Conservation (phyloP, 2,113 vertebrate species). For the Sula dactylatra region DNA sequence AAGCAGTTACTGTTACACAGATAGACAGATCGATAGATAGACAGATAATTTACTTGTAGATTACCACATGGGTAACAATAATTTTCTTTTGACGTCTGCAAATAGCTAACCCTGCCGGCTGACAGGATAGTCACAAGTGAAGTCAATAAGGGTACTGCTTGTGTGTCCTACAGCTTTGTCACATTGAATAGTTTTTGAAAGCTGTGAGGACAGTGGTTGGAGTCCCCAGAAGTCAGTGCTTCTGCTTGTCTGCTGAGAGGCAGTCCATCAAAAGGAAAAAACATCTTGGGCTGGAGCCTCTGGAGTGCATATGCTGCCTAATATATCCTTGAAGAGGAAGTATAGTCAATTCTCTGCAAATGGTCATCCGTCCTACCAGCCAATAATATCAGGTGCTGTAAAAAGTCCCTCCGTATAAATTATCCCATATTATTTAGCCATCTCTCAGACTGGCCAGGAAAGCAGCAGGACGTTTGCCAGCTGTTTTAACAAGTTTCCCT, state of each 20-base stretch:
- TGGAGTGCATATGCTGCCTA: background rate
- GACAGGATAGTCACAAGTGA: background rate
- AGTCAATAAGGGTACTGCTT: background rate
- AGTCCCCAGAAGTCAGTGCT: background rate
- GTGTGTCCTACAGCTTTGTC: background rate
- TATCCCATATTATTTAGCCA: background rate
- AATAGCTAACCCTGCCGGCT: background rate
- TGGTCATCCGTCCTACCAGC: background rate
- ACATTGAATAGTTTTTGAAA: background rate
- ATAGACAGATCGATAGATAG: background rate
- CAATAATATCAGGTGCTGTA: background rate
- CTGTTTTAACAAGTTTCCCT: background rate
- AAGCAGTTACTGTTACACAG: background rate
- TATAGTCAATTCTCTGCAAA: background rate
- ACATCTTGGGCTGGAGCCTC: background rate
- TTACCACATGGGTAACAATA: background rate
- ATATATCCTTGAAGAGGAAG: background rate
- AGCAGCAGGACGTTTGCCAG: background rate
- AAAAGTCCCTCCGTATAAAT: background rate
- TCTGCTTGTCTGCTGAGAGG: background rate
- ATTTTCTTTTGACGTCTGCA: background rate
- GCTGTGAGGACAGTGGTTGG: background rate
- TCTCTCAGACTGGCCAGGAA: background rate
- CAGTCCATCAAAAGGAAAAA: background rate
- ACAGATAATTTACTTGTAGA: background rate